Evolutionary conservation across 2,888 invertebrate species (phyloP), one percentile per base, ranked within the genome.

Genomic region (Ashinkailepas kermadecensis): DNA sequence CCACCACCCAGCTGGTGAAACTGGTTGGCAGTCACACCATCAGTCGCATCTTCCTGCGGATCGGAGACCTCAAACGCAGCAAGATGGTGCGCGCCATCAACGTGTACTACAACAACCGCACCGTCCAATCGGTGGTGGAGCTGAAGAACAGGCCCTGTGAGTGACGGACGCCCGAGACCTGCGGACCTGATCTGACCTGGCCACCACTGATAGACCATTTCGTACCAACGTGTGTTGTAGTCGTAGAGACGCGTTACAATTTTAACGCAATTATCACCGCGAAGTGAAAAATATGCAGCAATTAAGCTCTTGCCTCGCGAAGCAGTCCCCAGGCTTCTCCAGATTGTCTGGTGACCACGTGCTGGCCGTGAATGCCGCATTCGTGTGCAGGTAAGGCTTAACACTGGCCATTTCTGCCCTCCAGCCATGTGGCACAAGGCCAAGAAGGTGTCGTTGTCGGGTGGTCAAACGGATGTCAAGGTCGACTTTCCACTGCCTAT

Each of bases 1-100:
- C 98, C 1, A 97, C 96, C 15, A 97, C 97, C 0, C 98, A 98
- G 89, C 97, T 99, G 84, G 95, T 98, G 81, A 99, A 99, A 88
- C 89, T 99, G 84, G 93, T 96, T 74, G 95, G 95, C 85, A 96
- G 96, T 86, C 96, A 98, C 87, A 97, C 95, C 85, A 97, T 99
- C 85, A 95, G 96, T 86, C 94, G 96, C 86, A 95, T 99, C 85
- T 94, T 94, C 65, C 91, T 99, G 74, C 92, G 97, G 82, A 95
- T 99, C 86, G 95, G 95, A 13, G 99, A 99, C 88, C 90, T 99
- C 84, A 99, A 99, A 88, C 91, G 97, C 83, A 95, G 95, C 82
- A 97, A 99, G 90, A 98, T 98, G 97, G 97, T 98, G 82, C 92
- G 96, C 83, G 94, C 95, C 1, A 93, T 99, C 86, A 96, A 96